A percentile compares a stretch with the other conserved stretches of the same genome.
phyloP scores from a whole-genome alignment of 2,888 invertebrate species.

The Dichetophora obliterata region DNA sequence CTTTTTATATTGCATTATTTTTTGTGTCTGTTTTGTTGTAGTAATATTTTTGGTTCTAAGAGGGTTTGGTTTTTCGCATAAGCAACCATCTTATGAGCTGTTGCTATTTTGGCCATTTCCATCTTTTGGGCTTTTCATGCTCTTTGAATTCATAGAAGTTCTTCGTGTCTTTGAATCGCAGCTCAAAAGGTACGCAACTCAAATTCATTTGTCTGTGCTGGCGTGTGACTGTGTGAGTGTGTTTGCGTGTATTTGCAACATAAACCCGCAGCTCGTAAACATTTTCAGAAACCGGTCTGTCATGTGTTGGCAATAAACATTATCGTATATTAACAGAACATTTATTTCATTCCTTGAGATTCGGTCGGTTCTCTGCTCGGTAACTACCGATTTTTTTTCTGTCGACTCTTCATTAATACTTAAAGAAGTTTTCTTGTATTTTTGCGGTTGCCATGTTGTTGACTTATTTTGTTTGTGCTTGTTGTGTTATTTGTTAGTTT shows the following conservation, averaged over 20 bases:
- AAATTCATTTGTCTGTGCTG: background rate
- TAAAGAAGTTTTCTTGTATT: too few relatives aligned
- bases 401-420: background rate
- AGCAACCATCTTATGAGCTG: background rate
- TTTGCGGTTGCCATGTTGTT: background rate
- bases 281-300: slow-evolving; percentile 43
- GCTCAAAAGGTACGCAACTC: background rate
- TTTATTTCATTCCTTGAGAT: slow-evolving; percentile 50
- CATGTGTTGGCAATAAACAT: slow-evolving; percentile 55
- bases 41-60: background rate
- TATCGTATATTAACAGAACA: slow-evolving; percentile 56
- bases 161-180: background rate
- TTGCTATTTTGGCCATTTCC: background rate
- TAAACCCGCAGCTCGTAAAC: slow-evolving; percentile 29
- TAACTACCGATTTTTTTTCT: background rate
- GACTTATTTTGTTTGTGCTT: background rate
- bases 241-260: slow-evolving; percentile 6
- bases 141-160: background rate
- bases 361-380: background rate
- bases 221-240: background rate
- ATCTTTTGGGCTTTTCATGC: background rate
- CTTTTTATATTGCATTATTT: background rate
- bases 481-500: background rate
- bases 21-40: background rate
- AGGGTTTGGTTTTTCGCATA: background rate